Evolutionary conservation across 1,140 invertebrate genomes (phyloP), one percentile per base, ranked within the genome.

Genomic region (Meloidogyne exigua): DNA sequence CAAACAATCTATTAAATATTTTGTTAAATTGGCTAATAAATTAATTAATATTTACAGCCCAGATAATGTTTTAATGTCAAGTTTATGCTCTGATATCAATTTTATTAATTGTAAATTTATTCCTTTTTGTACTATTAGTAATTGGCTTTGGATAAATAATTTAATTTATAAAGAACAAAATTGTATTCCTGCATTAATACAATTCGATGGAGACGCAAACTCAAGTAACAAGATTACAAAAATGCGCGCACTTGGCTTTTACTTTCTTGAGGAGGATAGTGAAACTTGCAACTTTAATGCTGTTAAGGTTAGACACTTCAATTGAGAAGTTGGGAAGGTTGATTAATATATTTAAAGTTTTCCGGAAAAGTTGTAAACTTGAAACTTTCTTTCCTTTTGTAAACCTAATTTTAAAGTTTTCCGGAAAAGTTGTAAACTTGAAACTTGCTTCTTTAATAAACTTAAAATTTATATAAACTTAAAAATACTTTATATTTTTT

Each of bases 161-260:
- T 81, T 77, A 11, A 75, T 15, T 1, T 15, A 23, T 49, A n/a
- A 15, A n/a, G 15, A n/a, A 25, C 3, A 25, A 36, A 67, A 25
- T 39, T 57, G n/a, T 32, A 15, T 77, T 10, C 84, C 84, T 15
- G 66, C 67, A 15, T 70, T 85, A 28, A 78, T 85, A 64, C 84
- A 85, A 68, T 85, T 85, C 73, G 84, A 85, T 69, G 84, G 84
- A 7, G 84, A 87, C 62, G 85, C 84, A 25, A 79, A 83, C 65
- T 69, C 84, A 26, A 84, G 84, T 13, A 84, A 84, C n/a, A 86
- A 86, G 70, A 72, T 86, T 9, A 73, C 76, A 28, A 72, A 80
- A 80, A 85, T 85, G 83, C 78, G 68, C 23, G 36, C 42, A 12
- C 73, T 87, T 13, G 85, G 84, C 13, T 85, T 87, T 44, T 87